Base-by-base conservation (phyloP, 2,113 vertebrate genomes). In the Lanius collurio region DNA sequence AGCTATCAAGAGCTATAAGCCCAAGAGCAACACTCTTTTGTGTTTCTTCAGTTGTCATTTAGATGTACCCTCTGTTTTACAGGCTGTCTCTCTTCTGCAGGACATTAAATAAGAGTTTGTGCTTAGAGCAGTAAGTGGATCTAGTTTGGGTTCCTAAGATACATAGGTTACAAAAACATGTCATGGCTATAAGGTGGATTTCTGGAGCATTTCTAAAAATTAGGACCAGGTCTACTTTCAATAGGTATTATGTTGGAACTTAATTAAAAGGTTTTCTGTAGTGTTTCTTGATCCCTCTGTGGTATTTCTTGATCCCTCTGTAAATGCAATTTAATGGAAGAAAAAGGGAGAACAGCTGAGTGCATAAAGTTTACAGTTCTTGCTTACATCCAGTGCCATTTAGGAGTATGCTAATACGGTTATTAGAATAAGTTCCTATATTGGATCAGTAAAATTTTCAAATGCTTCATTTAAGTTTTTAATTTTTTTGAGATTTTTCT, bases 381-480 rank as follows among this genome's bases (percentile, higher is more conserved):
- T 83, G 56, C 52, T 86, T 94, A 71, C 22, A 78, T 19, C 49
- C 57, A 71, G 33, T 80, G 47, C 39, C 35, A 59, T 60, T 93
- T 70, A 94, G 79, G 20, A 77, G 13, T 33, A 64, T 57, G 12
- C 6, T 73, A 53, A 82, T 74, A 64, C 11, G 11, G 23, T 68
- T 81, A 77, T 82, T 80, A 82, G 75, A 92, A 68, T 82, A 90
- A 80, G 18, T 15, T 94, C 53, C 39, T 82, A n/a, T 42, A 94
- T 74, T 73, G 60, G 37, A 24, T 87, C 73, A 64, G 10, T 92
- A 94, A 80, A 90, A 89, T 71, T 90, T 94, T 93, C n/a, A 28
- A 94, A 73, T 70, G 5, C 21, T 75, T 75, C 62, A 56, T 77
- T 90, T 52, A 37, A 55, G 6, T 39, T 42, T n/a, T 27, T 30